These are phyloP conservation scores for Heliconius hermathena DNA, from an alignment of 1,140 invertebrate species.

Conservation along the genomic window DNA sequence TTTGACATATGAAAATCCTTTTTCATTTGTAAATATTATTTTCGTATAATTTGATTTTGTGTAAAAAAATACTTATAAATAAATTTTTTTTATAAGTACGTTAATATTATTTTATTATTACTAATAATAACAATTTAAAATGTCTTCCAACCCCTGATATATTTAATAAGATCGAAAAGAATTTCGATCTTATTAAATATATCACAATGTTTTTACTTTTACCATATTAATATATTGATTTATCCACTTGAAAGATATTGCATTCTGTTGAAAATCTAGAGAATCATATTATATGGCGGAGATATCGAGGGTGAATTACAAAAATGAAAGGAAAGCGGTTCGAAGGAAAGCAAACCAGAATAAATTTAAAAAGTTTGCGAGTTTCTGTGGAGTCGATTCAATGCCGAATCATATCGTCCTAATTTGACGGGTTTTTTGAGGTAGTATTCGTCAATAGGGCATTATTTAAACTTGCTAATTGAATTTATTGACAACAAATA, in stretches of 20 bases:
- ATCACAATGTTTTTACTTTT: not conserved
- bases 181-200: not conserved
- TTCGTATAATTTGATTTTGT: not conserved
- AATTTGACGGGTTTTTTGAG: slow-evolving; percentile 42
- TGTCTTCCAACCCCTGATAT: not conserved
- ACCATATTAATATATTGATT: slow-evolving; percentile 13
- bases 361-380: slow-evolving; percentile 50
- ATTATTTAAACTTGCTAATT: slow-evolving; percentile 41
- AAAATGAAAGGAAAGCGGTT: slow-evolving; percentile 43
- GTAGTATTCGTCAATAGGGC: slow-evolving; percentile 34
- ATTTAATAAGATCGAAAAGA: no score
- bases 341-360: slow-evolving; percentile 41
- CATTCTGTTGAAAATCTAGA: slow-evolving; percentile 26
- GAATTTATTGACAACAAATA: slow-evolving; percentile 23
- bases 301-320: slow-evolving; percentile 40
- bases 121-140: no score
- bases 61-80: no score
- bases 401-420: slow-evolving; percentile 45
- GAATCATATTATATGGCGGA: slow-evolving; percentile 31
- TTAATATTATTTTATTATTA: no score
- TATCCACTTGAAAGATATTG: slow-evolving; percentile 28
- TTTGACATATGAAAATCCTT: slow-evolving; percentile 15
- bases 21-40: not conserved
- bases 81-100: no score
- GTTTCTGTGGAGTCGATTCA: slow-evolving; percentile 45